Evolutionary conservation across 2,888 invertebrate genomes (phyloP).

Genomic region (Phragmatobia fuliginosa): DNA sequence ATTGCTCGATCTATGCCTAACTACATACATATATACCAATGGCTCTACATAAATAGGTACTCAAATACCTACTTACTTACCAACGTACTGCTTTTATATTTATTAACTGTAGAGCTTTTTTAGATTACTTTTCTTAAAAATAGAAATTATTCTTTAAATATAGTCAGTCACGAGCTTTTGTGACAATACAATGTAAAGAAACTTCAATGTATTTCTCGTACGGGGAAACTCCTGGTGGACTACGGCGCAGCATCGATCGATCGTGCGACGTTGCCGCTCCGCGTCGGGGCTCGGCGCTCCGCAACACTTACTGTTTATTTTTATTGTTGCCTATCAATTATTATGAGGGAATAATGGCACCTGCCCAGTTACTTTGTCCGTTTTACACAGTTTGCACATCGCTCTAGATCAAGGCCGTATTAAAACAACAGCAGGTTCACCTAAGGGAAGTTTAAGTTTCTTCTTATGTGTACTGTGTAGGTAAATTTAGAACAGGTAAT

Average conservation of each 20-base stretch:
- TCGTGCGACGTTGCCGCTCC: constrained; percentile 81
- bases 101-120: constrained; percentile 1
- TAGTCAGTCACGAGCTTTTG: not conserved
- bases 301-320: constrained; percentile 67
- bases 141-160: constrained; percentile 3
- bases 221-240: constrained; percentile 52
- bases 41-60: too few species aligned
- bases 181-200: constrained; percentile 38
- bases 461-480: not conserved
- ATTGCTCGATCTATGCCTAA: too few species aligned
- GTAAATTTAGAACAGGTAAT: too few species aligned
- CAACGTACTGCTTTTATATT: constrained; percentile 24
- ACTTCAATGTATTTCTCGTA: constrained; percentile 38
- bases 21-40: too few species aligned
- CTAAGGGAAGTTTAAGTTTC: not conserved
- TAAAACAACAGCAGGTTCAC: not conserved
- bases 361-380: constrained; percentile 35
- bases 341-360: constrained; percentile 69
- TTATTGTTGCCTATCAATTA: constrained; percentile 80
- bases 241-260: constrained; percentile 65
- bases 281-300: constrained; percentile 52
- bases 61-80: constrained; percentile 29
- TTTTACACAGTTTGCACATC: constrained; percentile 25
- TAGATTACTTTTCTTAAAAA: constrained; percentile 27
- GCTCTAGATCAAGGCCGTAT: constrained; percentile 23